These are phyloP conservation scores for Alfaro cultratus DNA, from an alignment of 2,797 vertebrate genomes.

Conservation along the genomic window DNA sequence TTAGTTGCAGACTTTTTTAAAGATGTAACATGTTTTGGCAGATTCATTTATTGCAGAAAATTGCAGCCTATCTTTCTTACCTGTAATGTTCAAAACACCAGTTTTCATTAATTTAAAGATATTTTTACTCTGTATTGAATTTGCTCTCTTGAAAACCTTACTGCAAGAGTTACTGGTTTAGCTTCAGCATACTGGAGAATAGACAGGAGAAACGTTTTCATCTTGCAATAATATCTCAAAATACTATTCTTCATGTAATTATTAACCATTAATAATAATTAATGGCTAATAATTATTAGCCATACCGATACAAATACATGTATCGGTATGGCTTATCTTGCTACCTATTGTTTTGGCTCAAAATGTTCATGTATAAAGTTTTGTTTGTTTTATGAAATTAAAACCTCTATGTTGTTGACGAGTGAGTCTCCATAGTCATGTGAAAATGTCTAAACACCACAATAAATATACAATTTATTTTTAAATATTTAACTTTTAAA, in stretches of 20 bases:
- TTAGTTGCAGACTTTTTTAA: not conserved
- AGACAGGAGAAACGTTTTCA: not conserved
- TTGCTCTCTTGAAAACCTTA: not conserved
- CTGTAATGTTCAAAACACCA: not conserved
- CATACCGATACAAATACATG: not conserved
- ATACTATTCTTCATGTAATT: not conserved
- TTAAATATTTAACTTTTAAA: not conserved
- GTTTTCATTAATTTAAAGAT: not conserved
- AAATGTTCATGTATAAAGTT: not conserved
- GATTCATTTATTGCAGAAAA: not conserved
- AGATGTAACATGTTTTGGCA: not conserved
- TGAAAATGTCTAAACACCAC: not conserved
- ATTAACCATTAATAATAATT: too few relatives aligned
- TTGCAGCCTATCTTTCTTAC: not conserved
- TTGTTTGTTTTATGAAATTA: not conserved
- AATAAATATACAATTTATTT: not conserved
- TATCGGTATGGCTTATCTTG: not conserved
- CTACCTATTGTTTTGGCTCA: not conserved
- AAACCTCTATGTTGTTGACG: not conserved
- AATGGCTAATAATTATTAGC: too few relatives aligned
- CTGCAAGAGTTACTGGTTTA: not conserved
- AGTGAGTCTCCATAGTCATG: not conserved
- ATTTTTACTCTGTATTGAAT: not conserved
- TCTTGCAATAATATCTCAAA: conserved; percentile 4
- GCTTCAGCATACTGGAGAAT: not conserved